These are phyloP conservation scores for Arizona elegans DNA, from an alignment of 2,113 vertebrate genomes.

Conservation along the genomic window DNA sequence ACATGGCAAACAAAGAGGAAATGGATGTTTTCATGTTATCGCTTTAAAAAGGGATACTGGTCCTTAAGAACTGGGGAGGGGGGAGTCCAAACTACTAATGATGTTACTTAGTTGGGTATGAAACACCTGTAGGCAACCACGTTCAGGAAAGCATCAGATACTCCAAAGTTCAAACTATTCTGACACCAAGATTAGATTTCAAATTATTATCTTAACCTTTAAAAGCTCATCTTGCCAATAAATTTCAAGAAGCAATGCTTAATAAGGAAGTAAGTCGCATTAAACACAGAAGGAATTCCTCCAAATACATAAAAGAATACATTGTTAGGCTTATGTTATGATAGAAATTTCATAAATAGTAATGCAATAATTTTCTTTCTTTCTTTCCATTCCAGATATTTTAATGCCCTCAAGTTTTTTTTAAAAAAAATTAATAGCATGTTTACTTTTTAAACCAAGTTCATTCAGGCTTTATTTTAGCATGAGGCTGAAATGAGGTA, in stretches of 20 bases:
- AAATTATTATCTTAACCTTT: background rate
- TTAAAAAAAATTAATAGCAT: background rate
- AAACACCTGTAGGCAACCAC: background rate
- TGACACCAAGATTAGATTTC: background rate
- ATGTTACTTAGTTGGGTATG: background rate
- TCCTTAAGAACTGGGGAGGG: background rate
- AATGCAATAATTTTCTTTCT: background rate
- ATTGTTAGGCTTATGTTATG: background rate
- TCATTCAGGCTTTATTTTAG: background rate
- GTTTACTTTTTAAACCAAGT: background rate
- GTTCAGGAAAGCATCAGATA: background rate
- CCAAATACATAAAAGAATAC: background rate
- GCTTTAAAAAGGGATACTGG: background rate
- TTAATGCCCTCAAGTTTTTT: background rate
- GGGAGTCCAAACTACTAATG: background rate
- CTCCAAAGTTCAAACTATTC: background rate
- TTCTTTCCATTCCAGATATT: background rate
- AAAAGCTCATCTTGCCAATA: background rate
- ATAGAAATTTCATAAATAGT: background rate
- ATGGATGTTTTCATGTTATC: background rate
- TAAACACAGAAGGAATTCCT: background rate
- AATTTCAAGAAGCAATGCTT: background rate
- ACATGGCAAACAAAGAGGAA: background rate
- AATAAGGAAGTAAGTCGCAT: background rate
- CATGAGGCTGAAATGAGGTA: background rate